These are phyloP conservation scores for Barbus barbus DNA, from an alignment of 2,113 vertebrate genomes.

Conservation along the genomic window DNA sequence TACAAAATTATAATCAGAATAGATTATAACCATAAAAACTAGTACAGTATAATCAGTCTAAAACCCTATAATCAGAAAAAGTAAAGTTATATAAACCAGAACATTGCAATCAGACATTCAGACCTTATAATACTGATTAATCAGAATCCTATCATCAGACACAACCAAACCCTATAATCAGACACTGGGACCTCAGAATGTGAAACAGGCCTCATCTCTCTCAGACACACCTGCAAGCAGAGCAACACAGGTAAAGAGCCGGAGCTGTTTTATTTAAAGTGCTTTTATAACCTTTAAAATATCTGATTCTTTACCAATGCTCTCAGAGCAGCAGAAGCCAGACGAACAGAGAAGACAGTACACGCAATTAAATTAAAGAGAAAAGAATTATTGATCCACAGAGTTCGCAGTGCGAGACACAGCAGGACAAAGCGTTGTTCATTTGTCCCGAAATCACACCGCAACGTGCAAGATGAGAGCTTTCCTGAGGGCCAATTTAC, in stretches of 20 bases:
- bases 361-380: slow-evolving; percentile 34
- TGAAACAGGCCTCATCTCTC: background rate
- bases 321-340: background rate
- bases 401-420: slow-evolving; percentile 1
- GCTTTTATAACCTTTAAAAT: slow-evolving; percentile 33
- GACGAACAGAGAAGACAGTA: background rate
- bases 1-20: background rate
- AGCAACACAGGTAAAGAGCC: background rate
- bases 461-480: slow-evolving; percentile 24
- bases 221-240: background rate
- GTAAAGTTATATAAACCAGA: background rate
- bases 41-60: background rate
- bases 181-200: background rate
- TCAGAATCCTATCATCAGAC: background rate
- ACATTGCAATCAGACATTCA: background rate
- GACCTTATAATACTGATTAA: no score
- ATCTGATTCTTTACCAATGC: background rate
- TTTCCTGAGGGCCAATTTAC: slow-evolving; percentile 53
- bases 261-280: background rate
- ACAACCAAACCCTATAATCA: background rate
- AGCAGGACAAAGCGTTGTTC: slow-evolving; percentile 22
- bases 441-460: slow-evolving; percentile 27
- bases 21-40: background rate
- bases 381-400: slow-evolving; percentile 31
- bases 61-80: background rate